Evolutionary conservation across 2,888 invertebrate genomes (phyloP).

Genomic region (Argyresthia albistria): DNA sequence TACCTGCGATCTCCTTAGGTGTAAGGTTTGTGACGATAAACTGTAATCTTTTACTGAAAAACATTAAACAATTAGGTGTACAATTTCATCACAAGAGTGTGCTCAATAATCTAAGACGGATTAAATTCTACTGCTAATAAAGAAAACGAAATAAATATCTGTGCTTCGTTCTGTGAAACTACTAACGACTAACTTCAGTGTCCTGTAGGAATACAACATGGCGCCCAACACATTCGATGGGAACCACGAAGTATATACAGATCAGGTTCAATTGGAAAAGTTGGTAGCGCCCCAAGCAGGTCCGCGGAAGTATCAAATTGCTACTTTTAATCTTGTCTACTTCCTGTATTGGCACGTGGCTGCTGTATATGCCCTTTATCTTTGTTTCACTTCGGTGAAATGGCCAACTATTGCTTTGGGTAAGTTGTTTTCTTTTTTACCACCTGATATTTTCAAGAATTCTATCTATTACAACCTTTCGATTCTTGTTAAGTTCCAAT

Average conservation of each 20-base stretch:
- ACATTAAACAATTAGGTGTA: too few relatives aligned
- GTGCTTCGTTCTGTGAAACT: too few relatives aligned
- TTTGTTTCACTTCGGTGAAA: constrained; percentile 20
- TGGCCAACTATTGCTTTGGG: constrained; percentile 26
- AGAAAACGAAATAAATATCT: too few relatives aligned
- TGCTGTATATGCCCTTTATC: constrained; percentile 24
- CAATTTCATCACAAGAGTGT: too few relatives aligned
- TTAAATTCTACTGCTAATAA: too few relatives aligned
- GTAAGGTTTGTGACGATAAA: too few relatives aligned
- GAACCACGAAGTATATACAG: background rate
- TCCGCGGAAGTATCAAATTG: constrained; percentile 18
- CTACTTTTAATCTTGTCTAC: constrained; percentile 14
- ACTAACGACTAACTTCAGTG: too few relatives aligned
- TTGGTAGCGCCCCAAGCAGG: constrained; percentile 13
- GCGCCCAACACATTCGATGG: background rate
- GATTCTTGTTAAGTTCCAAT: too few relatives aligned
- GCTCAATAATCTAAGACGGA: too few relatives aligned
- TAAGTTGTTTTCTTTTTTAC: constrained; percentile 15
- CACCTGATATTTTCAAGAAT: background rate
- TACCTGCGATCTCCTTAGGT: too few relatives aligned
- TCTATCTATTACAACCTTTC: too few relatives aligned
- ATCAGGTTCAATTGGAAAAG: background rate
- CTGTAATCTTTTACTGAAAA: too few relatives aligned
- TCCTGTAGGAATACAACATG: background rate
- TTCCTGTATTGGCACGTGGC: constrained; percentile 24